Base-by-base conservation (phyloP, 2,888 invertebrate species). In the Synanthedon vespiformis region DNA sequence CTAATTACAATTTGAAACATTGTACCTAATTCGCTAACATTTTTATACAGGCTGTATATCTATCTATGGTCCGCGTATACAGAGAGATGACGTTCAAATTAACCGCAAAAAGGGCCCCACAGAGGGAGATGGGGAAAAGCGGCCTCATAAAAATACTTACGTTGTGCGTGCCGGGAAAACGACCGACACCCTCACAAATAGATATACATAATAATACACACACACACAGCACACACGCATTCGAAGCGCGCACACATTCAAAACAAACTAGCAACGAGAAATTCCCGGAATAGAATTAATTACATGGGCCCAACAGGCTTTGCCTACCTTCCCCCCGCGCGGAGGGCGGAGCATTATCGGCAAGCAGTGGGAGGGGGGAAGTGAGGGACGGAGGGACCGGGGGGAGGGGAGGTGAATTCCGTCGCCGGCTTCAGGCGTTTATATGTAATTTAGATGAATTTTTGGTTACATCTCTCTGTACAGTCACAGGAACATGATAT, bases 271-370 rank as follows among this genome's bases (percentile, higher is more conserved):
- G 48, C 48, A 18, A 14, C 48, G 48, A 22, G 48, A 48, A 48
- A 18, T 48, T 40, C 50, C 22, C 61, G 61, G 68, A 72, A 74
- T 76, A 71, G 73, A 77, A 77, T 78, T 78, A 77, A 77, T 78
- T 77, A 79, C 73, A 71, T 58, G 52, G 18, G n/a, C 16, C 49
- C 16, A 44, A 44, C 18, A 34, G 13, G 48, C 48, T 52, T 51
- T 54, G 54, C 52, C 22, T 48, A 16, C 44, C 40, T 54, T 34
- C 52, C 49, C 47, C 34, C 34, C 34, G 34, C 34, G 34, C 52
- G 48, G 22, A 57, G 57, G 58, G 55, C 52, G 49, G 59, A 59
- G 60, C 60, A 54, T 34, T 34, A 34, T 50, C 13, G 50, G 34
- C 12, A 50, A 44, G 54, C 22, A 13, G 50, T n/a, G 50, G 34